Evolutionary conservation across 2,888 invertebrate genomes (phyloP).

Genomic region (Camponotus fellah): DNA sequence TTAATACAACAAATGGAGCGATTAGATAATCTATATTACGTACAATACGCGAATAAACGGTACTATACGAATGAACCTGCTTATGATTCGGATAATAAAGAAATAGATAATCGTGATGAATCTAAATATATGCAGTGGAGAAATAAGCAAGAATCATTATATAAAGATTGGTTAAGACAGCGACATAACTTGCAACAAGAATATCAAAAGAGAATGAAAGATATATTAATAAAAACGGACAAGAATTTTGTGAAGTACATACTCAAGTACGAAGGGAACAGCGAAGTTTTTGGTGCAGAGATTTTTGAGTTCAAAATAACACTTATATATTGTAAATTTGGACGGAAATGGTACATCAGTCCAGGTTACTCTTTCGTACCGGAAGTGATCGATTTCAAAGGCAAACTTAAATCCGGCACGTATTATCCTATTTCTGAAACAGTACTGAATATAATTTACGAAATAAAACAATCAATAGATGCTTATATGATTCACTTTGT

Average conservation of each 20-base stretch:
- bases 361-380: conserved; percentile 57
- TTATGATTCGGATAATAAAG: conserved; percentile 55
- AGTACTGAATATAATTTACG: conserved; percentile 31
- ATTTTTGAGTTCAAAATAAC: conserved; percentile 60
- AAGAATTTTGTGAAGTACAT: conserved; percentile 50
- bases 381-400: conserved; percentile 29
- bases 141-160: conserved; percentile 15
- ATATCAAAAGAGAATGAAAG: conserved; percentile 24
- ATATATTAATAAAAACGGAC: conserved; percentile 43
- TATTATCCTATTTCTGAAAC: conserved; percentile 37
- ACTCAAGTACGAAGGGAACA: conserved; percentile 37
- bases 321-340: conserved; percentile 47
- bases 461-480: conserved; percentile 41
- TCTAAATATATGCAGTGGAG: conserved; percentile 36
- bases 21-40: conserved; percentile 52
- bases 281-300: not conserved
- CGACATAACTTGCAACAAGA: not conserved
- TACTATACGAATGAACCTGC: conserved; percentile 33
- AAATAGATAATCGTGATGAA: not conserved
- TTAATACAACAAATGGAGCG: conserved; percentile 34
- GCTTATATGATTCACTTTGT: conserved; percentile 40
- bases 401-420: conserved; percentile 6
- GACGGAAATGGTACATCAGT: conserved; percentile 67
- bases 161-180: conserved; percentile 53
- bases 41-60: conserved; percentile 13